A percentile compares a stretch with the other conserved stretches of the same genome.
These are phyloP conservation scores for Otus sunia DNA, from an alignment of 2,113 vertebrate species.

Conservation along the genomic window DNA sequence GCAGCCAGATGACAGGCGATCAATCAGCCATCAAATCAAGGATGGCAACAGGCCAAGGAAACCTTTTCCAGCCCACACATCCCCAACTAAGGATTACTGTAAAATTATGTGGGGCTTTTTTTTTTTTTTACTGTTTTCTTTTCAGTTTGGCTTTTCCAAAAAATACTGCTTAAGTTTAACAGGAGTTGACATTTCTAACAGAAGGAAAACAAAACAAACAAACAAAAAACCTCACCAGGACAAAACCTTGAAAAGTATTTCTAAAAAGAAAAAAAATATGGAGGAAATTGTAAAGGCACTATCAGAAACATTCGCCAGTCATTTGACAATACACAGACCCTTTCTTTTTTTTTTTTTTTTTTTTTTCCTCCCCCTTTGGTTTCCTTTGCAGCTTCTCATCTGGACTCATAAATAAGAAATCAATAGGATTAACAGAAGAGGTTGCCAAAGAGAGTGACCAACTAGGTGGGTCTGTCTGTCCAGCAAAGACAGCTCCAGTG, in stretches of 20 bases:
- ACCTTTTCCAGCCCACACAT: slow-evolving; percentile 82
- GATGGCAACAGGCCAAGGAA: slow-evolving; percentile 92
- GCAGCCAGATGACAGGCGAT: slow-evolving; percentile 88
- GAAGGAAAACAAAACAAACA: slow-evolving; percentile 38
- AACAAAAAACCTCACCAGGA: background rate
- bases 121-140: slow-evolving; percentile 45
- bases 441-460: slow-evolving; percentile 37
- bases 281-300: slow-evolving; percentile 42
- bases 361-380: slow-evolving; percentile 11
- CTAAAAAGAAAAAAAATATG: background rate
- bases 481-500: background rate
- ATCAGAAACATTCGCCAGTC: slow-evolving; percentile 74
- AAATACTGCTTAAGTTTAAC: slow-evolving; percentile 57
- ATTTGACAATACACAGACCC: slow-evolving; percentile 78
- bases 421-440: slow-evolving; percentile 36
- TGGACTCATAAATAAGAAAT: slow-evolving; percentile 63
- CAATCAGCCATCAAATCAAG: slow-evolving; percentile 98
- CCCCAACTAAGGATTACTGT: slow-evolving; percentile 77
- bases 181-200: slow-evolving; percentile 64
- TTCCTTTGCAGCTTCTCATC: slow-evolving; percentile 68
- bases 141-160: slow-evolving; percentile 61
- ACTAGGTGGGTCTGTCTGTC: background rate
- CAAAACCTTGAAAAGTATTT: slow-evolving; percentile 53
- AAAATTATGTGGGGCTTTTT: slow-evolving; percentile 80
- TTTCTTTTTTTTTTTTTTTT: background rate